A percentile compares a stretch with the other conserved stretches of the same genome.
Conservation (phyloP, 2,797 vertebrate genomes). For the Silurus lanzhouensis region DNA sequence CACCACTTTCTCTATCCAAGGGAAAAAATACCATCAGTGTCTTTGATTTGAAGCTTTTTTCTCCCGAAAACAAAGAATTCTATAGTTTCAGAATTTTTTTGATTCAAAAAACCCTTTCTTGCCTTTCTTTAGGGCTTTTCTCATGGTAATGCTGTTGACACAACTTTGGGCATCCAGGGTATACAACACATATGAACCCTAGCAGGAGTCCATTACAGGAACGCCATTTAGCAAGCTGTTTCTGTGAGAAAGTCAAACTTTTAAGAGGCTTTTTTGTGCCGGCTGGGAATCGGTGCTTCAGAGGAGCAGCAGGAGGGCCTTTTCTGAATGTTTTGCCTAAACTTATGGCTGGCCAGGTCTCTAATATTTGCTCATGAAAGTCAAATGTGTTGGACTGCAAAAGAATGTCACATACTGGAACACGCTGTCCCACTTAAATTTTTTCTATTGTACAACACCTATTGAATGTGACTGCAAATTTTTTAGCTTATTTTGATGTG, state of each 20-base stretch:
- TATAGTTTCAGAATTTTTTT: slow-evolving; percentile 87
- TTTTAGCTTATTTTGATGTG: neutral
- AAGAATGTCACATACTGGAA: slow-evolving; percentile 69
- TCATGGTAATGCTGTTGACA: slow-evolving; percentile 86
- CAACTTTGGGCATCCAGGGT: slow-evolving; percentile 80
- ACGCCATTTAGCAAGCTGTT: slow-evolving; percentile 84
- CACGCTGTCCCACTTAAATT: slow-evolving; percentile 59
- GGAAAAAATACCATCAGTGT: slow-evolving; percentile 84
- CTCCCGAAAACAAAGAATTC: slow-evolving; percentile 84
- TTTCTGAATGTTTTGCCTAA: slow-evolving; percentile 67
- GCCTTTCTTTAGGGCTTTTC: slow-evolving; percentile 75
- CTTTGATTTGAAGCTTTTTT: slow-evolving; percentile 88
- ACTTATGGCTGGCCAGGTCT: slow-evolving; percentile 72
- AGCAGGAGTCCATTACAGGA: slow-evolving; percentile 86
- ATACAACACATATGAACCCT: slow-evolving; percentile 85
- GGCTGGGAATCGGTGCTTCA: slow-evolving; percentile 69
- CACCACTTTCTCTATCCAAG: slow-evolving; percentile 77
- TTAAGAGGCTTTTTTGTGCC: slow-evolving; percentile 74
- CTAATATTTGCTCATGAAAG: slow-evolving; percentile 76
- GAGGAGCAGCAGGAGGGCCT: slow-evolving; percentile 74
- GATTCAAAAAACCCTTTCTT: slow-evolving; percentile 75
- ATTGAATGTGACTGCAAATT: neutral
- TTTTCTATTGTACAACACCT: neutral
- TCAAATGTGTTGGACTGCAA: slow-evolving; percentile 72
- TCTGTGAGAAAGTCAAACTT: slow-evolving; percentile 85